Percentiles rank a stretch among this genome's conserved stretches.
Conservation (phyloP, 2,113 vertebrate genomes). For the Typhlomys cinereus region DNA sequence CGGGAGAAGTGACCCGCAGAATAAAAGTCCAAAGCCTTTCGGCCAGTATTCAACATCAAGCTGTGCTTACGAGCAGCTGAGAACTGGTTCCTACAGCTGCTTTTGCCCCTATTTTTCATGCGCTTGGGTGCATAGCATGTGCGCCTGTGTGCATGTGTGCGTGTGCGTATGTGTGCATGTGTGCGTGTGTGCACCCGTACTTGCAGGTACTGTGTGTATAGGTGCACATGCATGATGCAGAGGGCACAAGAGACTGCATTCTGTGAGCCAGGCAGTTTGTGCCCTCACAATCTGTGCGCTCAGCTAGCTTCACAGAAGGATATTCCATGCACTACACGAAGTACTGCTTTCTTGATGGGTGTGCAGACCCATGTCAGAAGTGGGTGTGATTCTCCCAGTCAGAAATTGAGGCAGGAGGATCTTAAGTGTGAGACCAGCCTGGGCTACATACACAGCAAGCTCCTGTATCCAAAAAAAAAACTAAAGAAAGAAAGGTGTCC, state of each 20-base stretch:
- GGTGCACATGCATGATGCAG: no score
- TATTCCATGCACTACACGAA: background rate
- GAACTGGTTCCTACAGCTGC: constrained; percentile 18
- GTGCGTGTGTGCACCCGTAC: no score
- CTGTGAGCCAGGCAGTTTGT: no score
- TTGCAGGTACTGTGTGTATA: no score
- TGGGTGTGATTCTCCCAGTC: background rate
- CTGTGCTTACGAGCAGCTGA: constrained; percentile 14
- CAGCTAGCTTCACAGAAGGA: background rate
- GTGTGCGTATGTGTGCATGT: no score
- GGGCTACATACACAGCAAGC: background rate
- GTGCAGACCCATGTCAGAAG: no score
- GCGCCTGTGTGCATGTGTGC: no score
- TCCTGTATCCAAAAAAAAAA: background rate
- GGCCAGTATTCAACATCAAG: constrained; percentile 49
- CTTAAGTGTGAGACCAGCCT: background rate
- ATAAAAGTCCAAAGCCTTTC: constrained; percentile 29
- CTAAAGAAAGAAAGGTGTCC: background rate
- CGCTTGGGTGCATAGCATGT: no score
- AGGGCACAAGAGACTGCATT: no score
- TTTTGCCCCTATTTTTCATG: no score
- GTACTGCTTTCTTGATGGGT: background rate
- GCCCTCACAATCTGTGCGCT: background rate
- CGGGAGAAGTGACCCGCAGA: constrained; percentile 51
- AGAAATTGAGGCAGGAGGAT: background rate